These are phyloP conservation scores for Macrostomum cliftonense DNA, from an alignment of 2,888 invertebrate species.

Conservation along the genomic window DNA sequence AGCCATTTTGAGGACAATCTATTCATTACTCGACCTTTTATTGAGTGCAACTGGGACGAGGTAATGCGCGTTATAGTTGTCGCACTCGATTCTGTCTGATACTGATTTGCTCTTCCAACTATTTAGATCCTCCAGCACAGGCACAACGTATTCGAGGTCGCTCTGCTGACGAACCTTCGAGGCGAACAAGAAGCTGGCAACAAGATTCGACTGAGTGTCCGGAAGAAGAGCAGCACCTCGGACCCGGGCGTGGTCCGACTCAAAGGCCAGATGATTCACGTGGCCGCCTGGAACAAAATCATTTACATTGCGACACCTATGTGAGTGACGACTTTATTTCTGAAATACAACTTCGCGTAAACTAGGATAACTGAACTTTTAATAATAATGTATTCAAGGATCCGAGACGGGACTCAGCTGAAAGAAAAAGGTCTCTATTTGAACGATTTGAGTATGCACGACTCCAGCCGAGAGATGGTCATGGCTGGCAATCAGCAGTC, in stretches of 20 bases:
- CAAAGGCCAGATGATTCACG: conserved; percentile 64
- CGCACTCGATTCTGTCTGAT: too few relatives aligned
- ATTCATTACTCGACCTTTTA: conserved; percentile 58
- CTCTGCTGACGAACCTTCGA: too few relatives aligned
- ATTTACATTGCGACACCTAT: conserved; percentile 71
- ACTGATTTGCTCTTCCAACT: too few relatives aligned
- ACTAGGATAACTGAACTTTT: too few relatives aligned
- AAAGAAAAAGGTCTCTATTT: conserved; percentile 81
- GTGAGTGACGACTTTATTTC: conserved; percentile 42
- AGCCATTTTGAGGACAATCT: conserved; percentile 52
- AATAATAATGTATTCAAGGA: too few relatives aligned
- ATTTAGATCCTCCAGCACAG: not conserved
- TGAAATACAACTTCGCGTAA: not conserved
- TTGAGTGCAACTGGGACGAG: conserved; percentile 63
- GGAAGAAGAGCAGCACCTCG: not conserved
- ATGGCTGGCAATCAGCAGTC: conserved; percentile 89
- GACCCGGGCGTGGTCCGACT: conserved; percentile 34
- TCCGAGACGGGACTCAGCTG: conserved; percentile 74
- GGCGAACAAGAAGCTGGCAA: too few relatives aligned
- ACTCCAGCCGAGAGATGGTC: conserved; percentile 87
- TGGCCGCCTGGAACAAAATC: conserved; percentile 59
- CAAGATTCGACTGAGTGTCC: too few relatives aligned
- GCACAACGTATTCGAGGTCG: not conserved
- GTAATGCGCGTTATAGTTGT: too few relatives aligned
- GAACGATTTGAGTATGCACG: conserved; percentile 95